phyloP scores from a whole-genome alignment of 2,113 vertebrate genomes.

The Pogona vitticeps region DNA sequence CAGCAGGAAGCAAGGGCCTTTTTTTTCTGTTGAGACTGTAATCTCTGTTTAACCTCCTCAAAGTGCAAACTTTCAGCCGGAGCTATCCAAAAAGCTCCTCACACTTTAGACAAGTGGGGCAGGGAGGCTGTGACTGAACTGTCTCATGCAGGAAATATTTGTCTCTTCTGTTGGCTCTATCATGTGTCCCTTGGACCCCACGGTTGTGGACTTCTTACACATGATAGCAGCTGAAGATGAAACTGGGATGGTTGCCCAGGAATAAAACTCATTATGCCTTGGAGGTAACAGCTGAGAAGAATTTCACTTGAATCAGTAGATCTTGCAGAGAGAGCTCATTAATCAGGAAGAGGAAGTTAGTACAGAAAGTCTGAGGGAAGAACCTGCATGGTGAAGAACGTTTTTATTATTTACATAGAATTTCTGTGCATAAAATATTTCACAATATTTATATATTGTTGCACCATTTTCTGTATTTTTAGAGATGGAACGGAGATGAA shows the following conservation, averaged over 20 bases:
- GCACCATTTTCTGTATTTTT: background rate
- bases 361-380: background rate
- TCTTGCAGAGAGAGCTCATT: background rate
- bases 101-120: background rate
- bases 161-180: background rate
- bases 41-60: constrained; percentile 47
- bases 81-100: background rate
- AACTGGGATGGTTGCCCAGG: background rate
- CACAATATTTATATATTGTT: background rate
- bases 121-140: background rate
- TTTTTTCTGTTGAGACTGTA: constrained; percentile 46
- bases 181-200: background rate
- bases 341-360: background rate
- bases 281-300: background rate
- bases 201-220: background rate
- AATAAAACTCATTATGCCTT: background rate
- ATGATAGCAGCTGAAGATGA: background rate
- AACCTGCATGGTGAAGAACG: background rate
- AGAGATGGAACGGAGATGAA: background rate
- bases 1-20: background rate
- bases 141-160: background rate
- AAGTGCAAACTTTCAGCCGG: constrained; percentile 44
- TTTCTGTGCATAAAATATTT: background rate
- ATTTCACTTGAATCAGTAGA: background rate
- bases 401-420: background rate